Evolutionary conservation across 2,797 vertebrate species (phyloP).

Genomic region (Dipus sagitta): DNA sequence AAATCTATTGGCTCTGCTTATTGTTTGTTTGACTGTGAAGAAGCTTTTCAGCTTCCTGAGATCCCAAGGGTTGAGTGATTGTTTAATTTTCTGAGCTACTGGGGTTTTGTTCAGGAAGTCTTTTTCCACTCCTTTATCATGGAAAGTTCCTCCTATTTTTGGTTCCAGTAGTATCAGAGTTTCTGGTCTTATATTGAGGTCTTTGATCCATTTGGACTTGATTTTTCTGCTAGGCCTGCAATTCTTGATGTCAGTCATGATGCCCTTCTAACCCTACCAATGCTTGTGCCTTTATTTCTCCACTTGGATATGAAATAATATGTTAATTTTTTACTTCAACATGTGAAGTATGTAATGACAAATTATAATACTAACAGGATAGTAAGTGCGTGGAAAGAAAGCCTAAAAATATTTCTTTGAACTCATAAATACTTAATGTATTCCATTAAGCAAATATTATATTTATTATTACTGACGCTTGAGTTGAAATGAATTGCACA

Average conservation of each 20-base stretch:
- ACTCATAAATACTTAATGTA: neutral
- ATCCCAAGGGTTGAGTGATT: too few relatives aligned
- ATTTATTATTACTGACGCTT: constrained; percentile 46
- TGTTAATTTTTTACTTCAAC: constrained; percentile 22
- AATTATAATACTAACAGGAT: neutral
- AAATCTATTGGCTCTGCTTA: too few relatives aligned
- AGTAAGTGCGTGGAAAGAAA: constrained; percentile 12
- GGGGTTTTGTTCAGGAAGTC: too few relatives aligned
- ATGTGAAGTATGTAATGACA: neutral
- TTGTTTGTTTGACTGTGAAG: too few relatives aligned
- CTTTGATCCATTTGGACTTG: too few relatives aligned
- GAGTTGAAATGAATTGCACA: neutral
- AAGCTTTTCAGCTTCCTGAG: too few relatives aligned
- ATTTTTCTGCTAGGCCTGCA: neutral
- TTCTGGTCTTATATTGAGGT: too few relatives aligned
- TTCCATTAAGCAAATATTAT: constrained; percentile 42
- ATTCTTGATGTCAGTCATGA: neutral
- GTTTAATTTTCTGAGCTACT: too few relatives aligned
- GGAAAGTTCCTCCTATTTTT: too few relatives aligned
- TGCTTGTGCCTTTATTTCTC: neutral
- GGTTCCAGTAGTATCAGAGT: too few relatives aligned
- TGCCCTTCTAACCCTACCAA: neutral
- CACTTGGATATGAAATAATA: constrained; percentile 22
- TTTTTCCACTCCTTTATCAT: too few relatives aligned
- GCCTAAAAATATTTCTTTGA: neutral